Base-by-base conservation (phyloP, 2,888 invertebrate genomes). In the Noctua pronuba region DNA sequence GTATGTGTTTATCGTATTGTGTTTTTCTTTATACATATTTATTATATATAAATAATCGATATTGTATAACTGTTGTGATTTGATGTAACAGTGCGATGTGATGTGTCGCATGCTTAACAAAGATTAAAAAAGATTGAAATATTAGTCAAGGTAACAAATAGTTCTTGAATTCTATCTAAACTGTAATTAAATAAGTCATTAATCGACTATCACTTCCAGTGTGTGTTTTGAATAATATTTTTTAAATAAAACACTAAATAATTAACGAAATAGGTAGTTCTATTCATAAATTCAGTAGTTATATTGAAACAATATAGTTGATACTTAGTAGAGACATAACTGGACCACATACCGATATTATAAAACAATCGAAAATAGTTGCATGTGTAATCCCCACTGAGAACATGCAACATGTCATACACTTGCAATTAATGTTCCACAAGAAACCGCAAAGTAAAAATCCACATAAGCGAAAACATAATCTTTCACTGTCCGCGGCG, bases 41-140 rank as follows among this genome's bases (percentile, higher is more conserved):
- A 24, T 64, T n/a, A 62, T 28, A 46, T 7, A 31, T n/a, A 60
- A 58, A 73, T 64, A 74, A 64, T 75, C 28, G 41, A 35, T 73
- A 68, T 76, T 65, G 76, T 83, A 18, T 68, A 49, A 44, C 58
- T 69, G 84, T 70, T 76, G 81, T 85, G 55, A 68, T 80, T 80
- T 74, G 46, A 55, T 85, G 67, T 81, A 77, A 82, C 74, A 78
- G 18, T 73, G 77, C 64, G 70, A 67, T 85, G 74, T 82, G 2
- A 38, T 76, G n/a, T 83, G 18, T 62, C 28, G 82, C 82, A 85
- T 83, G 75, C 76, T 66, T 75, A 75, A 80, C 16, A 65, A 58
- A 69, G 0, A 41, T 44, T 44, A 18, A 28, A 44, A 16, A 21
- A n/a, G n/a, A 8, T 72, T 44, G 3, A 35, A 8, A 55, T 21